Conservation (phyloP, 2,113 vertebrate species). For the Odocoileus virginianus region DNA sequence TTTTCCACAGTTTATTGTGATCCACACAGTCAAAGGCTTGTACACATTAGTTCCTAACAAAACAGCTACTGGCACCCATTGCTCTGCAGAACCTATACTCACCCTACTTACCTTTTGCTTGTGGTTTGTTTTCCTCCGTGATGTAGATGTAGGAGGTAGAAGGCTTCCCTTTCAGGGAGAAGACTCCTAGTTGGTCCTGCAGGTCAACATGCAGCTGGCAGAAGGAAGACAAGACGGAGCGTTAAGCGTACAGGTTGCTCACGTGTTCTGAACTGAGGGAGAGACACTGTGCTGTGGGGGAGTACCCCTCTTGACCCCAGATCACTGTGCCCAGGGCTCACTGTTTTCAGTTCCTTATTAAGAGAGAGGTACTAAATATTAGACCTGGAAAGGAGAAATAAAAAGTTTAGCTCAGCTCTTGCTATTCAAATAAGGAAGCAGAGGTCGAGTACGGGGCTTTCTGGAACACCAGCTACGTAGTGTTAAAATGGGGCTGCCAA, state of each 20-base stretch:
- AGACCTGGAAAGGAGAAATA: not conserved
- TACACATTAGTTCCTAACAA: not conserved
- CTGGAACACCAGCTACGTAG: not conserved
- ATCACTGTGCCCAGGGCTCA: not conserved
- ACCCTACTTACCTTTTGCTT: conserved; percentile 45
- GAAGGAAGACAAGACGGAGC: not conserved
- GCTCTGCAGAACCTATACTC: not conserved
- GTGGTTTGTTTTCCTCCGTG: not conserved
- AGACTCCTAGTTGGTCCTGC: conserved; percentile 80
- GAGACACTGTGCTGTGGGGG: not conserved
- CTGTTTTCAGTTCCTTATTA: not conserved
- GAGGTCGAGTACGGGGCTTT: not conserved
- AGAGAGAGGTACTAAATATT: not conserved
- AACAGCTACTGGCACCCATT: not conserved
- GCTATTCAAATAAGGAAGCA: not conserved
- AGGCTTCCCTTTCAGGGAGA: conserved; percentile 79
- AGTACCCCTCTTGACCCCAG: not conserved
- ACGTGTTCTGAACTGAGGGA: not conserved
- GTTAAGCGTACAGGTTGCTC: not conserved
- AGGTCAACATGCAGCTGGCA: conserved; percentile 86
- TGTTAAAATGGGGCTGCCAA: not conserved
- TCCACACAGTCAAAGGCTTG: not conserved
- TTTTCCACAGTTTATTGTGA: too few species aligned
- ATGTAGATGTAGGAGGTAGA: conserved; percentile 74
- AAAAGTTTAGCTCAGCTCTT: not conserved